Evolutionary conservation across 1,140 invertebrate genomes (phyloP), one percentile per base, ranked within the genome.

Genomic region (Thrips palmi): DNA sequence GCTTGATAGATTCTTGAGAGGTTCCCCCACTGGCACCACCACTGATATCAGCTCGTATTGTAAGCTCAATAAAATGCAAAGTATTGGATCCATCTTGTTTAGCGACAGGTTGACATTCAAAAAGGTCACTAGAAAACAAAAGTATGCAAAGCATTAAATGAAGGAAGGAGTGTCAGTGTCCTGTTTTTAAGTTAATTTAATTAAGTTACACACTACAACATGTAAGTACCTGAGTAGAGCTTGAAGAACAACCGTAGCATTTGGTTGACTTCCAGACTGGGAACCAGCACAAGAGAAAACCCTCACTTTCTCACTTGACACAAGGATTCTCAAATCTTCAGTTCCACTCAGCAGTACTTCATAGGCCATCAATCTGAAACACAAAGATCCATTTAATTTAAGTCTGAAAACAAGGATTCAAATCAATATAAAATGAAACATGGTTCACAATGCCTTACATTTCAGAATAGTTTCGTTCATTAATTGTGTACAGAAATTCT

Each of bases 401-500:
- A 28, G 4, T 10, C 5, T 10, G 17, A 27, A 1, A n/a, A 1
- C 30, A 3, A 6, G 25, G 12, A 2, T 20, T 11, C 14, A 7
- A 29, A 1, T 20, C 33, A 39, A 11, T 15, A 23, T 20, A 7
- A 23, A 40, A 42, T 37, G 4, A 36, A 42, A 11, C 27, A 37
- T 21, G 24, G n/a, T 30, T 10, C 10, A 39, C 27, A 10, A 7
- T 35, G 29, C 58, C 60, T 57, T 47, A 68, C 61, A 78, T 65
- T 61, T 92, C 87, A 14, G 58, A 58, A 52, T 77, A 80, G 50
- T 83, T 73, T 36, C 70, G 64, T 41, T 73, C 65, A 54, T 86
- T 89, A 29, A 92, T 71, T 29, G 63, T 68, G 56, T 84, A 79
- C 15, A 94, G 65, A 47, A 86, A 71, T 48, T 84, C 71, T 56